phyloP scores from a whole-genome alignment of 2,113 vertebrate species.

The Lophochroa leadbeateri region DNA sequence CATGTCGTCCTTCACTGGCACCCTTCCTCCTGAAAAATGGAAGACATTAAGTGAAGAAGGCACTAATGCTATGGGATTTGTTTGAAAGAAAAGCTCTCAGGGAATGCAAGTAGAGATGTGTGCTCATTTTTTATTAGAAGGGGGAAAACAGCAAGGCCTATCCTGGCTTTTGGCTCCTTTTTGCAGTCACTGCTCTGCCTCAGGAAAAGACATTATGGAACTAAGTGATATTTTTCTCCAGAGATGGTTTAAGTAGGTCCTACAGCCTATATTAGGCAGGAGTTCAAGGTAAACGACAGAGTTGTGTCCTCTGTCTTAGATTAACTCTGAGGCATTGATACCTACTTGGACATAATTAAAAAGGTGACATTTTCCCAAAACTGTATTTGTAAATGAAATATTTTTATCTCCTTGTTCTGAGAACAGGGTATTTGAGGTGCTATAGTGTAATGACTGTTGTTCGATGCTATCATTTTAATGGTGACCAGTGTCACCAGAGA shows the following conservation, averaged over 20 bases:
- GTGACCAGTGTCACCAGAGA: not conserved
- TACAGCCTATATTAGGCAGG: slow-evolving; percentile 8
- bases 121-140: not conserved
- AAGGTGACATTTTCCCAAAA: not conserved
- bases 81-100: not conserved
- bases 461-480: not conserved
- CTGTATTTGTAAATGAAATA: not conserved
- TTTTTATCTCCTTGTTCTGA: not conserved
- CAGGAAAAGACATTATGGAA: not conserved
- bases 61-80: not conserved
- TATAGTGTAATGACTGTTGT: not conserved
- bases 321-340: slow-evolving; percentile 17
- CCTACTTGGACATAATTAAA: not conserved
- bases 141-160: not conserved
- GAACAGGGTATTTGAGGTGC: not conserved
- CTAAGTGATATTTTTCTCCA: slow-evolving; percentile 11
- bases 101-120: not conserved
- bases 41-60: not conserved
- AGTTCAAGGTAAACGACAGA: not conserved
- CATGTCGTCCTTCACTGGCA: not conserved
- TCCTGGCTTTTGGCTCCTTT: not conserved
- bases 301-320: not conserved
- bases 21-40: not conserved
- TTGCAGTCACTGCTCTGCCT: not conserved
- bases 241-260: slow-evolving; percentile 33